Evolutionary conservation across 2,113 vertebrate genomes (phyloP), one percentile per base, ranked within the genome.

Genomic region (Gorsachius goisagi): DNA sequence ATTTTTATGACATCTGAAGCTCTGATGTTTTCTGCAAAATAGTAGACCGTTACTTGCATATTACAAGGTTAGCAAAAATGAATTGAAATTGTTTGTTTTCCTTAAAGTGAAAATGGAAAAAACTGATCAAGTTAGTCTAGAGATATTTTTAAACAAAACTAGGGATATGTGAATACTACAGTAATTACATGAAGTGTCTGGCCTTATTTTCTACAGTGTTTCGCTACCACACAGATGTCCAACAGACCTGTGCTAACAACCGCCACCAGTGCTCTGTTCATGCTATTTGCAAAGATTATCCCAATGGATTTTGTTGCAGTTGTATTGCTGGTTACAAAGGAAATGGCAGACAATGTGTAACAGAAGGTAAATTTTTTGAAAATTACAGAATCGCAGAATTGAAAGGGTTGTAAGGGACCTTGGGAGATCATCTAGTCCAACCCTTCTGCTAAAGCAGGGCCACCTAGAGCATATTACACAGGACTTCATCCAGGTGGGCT

Each of bases 251-350:
- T 39, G 95, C 98, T 68, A 99, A 96, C 97, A 99, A 97, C 93
- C 97, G 98, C 35, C 98, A 99, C 85, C 98, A 98, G 92, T 99
- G 99, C 90, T 99, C 99, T 3, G 97, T 98, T 95, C 99, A 99
- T 15, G 98, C 98, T 1, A 97, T 98, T 76, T 99, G 99, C 98
- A 98, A 44, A 64, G 99, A 99, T 95, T 98, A 99, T 76, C 49
- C 98, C 39, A 98, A 95, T 0, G 99, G 99, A 56, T 99, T 98
- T 97, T 99, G 99, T 93, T 99, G 99, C 96, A 97, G 97, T 74
- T 99, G 99, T 53, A 98, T 98, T 69, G 97, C 98, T 18, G 99
- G 99, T 22, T 99, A 98, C 96, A 99, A 99, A 21, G 99, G 99
- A 76, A 99, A 99, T 14, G 99, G 99, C 88, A 98, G 98, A 59